Evolutionary conservation across 2,113 vertebrate genomes (phyloP).

Genomic region (Regulus satrapa): DNA sequence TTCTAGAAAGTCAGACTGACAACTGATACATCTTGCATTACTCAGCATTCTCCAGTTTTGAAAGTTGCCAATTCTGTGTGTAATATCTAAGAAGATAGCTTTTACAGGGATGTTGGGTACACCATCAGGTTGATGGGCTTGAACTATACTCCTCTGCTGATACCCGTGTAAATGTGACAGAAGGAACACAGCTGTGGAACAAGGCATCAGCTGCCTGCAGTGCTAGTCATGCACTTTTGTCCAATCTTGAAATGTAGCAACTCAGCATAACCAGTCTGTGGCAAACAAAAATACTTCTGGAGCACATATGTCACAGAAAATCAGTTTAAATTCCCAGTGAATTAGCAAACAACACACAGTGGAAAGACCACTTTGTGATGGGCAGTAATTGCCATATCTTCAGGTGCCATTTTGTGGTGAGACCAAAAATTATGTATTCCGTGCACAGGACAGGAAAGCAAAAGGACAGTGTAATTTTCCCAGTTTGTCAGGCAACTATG

Average conservation of each 20-base stretch:
- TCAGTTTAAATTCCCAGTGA: not conserved
- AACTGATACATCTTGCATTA: not conserved
- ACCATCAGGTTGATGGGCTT: not conserved
- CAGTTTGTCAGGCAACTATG: not conserved
- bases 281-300: not conserved
- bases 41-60: not conserved
- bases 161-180: not conserved
- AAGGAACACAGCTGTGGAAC: not conserved
- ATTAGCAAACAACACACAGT: not conserved
- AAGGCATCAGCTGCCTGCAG: not conserved
- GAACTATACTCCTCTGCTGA: not conserved
- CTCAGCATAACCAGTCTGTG: not conserved
- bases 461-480: not conserved
- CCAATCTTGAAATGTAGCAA: not conserved
- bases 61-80: not conserved
- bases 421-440: not conserved
- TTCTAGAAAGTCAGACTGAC: not conserved
- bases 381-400: not conserved
- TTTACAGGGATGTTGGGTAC: not conserved
- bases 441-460: accelerated
- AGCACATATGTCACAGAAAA: not conserved
- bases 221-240: accelerated
- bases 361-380: not conserved
- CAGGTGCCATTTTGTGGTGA: not conserved
- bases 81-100: not conserved